These are phyloP conservation scores for Sialia sialis DNA, from an alignment of 2,113 vertebrate genomes.

Conservation along the genomic window DNA sequence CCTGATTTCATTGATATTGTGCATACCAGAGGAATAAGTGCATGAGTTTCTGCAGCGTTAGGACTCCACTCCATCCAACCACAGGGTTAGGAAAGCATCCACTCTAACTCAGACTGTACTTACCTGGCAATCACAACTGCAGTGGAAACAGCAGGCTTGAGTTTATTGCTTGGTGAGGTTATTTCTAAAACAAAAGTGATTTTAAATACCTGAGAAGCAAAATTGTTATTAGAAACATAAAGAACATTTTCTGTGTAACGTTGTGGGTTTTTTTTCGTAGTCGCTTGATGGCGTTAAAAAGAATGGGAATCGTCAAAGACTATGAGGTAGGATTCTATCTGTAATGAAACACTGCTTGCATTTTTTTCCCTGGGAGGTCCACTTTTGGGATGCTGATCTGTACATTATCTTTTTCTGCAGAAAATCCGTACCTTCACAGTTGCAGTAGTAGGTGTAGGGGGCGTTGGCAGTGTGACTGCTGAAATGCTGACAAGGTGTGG, in stretches of 20 bases:
- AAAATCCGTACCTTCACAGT: slow-evolving; percentile 91
- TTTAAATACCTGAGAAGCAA: background rate
- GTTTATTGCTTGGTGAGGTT: background rate
- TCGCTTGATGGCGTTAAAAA: slow-evolving; percentile 95
- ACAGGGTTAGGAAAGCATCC: background rate
- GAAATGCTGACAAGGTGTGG: slow-evolving; percentile 99
- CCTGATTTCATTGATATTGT: background rate
- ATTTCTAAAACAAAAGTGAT: background rate
- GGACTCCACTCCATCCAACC: too few relatives aligned
- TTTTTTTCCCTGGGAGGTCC: background rate
- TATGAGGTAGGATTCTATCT: slow-evolving; percentile 84
- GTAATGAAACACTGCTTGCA: background rate
- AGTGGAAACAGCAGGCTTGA: background rate
- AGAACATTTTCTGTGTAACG: background rate
- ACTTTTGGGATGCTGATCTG: background rate
- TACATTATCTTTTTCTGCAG: slow-evolving; percentile 64
- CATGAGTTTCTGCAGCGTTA: background rate
- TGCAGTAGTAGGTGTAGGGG: slow-evolving; percentile 93
- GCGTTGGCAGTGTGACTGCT: slow-evolving; percentile 95
- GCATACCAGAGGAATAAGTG: background rate
- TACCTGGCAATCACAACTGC: background rate
- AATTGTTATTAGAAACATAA: background rate
- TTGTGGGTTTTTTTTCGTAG: slow-evolving; percentile 51
- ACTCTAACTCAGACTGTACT: background rate
- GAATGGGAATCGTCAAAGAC: slow-evolving; percentile 96